phyloP scores from a whole-genome alignment of 2,113 vertebrate genomes.

The Elephantulus edwardii region DNA sequence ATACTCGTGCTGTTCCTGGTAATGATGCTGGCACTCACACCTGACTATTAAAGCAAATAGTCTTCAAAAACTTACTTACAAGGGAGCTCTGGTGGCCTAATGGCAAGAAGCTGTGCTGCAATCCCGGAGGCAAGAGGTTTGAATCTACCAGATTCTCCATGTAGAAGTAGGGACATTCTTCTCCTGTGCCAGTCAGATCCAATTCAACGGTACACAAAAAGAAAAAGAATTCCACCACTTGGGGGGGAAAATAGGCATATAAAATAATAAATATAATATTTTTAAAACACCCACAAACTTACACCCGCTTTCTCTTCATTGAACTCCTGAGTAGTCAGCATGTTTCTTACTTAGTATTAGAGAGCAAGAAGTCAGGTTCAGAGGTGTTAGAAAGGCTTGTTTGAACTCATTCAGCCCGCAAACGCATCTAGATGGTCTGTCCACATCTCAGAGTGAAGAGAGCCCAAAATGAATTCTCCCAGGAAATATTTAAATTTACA shows the following conservation, averaged over 20 bases:
- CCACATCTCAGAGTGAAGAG: background rate
- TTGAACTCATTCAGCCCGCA: background rate
- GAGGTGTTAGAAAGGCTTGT: background rate
- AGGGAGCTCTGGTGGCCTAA: too few relatives aligned
- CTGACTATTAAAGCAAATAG: rapidly evolving
- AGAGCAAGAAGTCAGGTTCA: background rate
- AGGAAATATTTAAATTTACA: background rate
- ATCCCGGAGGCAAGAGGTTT: too few relatives aligned
- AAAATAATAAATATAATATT: too few relatives aligned
- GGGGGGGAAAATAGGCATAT: too few relatives aligned
- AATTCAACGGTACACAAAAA: too few relatives aligned
- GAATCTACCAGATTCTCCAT: too few relatives aligned
- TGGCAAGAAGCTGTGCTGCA: too few relatives aligned
- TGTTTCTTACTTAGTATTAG: background rate
- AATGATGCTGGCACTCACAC: background rate
- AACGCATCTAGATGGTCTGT: background rate
- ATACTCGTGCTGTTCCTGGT: rapidly evolving
- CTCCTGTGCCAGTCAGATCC: too few relatives aligned
- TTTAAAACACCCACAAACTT: too few relatives aligned
- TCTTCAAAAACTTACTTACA: background rate
- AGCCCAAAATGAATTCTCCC: rapidly evolving
- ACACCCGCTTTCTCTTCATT: background rate
- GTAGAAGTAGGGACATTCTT: too few relatives aligned
- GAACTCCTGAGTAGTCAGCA: background rate
- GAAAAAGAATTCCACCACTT: too few relatives aligned